Base-by-base conservation (phyloP, 1,140 invertebrate genomes). In the Proctacanthus coquilletti region DNA sequence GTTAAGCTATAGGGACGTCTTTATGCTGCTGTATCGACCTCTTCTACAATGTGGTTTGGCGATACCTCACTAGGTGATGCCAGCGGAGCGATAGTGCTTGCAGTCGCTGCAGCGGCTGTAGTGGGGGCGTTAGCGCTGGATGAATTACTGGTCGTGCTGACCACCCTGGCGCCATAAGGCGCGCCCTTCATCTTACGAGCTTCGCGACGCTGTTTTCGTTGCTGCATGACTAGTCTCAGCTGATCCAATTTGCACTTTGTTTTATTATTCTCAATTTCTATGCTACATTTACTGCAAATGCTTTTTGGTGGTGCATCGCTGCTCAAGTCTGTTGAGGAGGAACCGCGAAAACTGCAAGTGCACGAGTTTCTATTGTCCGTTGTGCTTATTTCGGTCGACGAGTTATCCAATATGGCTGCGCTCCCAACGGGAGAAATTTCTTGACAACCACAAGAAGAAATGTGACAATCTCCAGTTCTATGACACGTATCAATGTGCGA, bases 191-290 rank as follows among this genome's bases (percentile, higher is more conserved):
- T 69, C 46, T 85, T 77, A 39, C 84, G 70, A 4, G 80, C 83
- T 53, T 78, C 75, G 21, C 85, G 71, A 38, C 81, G 70, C 41
- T 84, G 80, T 36, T 84, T 75, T 46, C 81, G 72, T 54, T 91
- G 83, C 46, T 86, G 83, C 82, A 93, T 84, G 20, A 91, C 82
- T 17, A 84, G 65, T 41, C 84, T 74, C 11, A 92, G 63, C 37
- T 84, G 80, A 51, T 85, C 78, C 61, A 91, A 71, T 59, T 92
- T 93, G 29, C 77, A 79, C 45, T 84, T 79, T 4, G 81, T 84
- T 42, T 81, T 80, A 41, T 74, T 72, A 49, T 86, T 83, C 50
- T 81, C 83, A 51, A 68, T 51, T 60, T 71, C 66, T 51, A 69
- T 48, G 62, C 63, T 60, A 64, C 57, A 60, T 45, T 51, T 61